These are phyloP conservation scores for Pogonocherus hispidulus DNA, from an alignment of 2,888 invertebrate genomes.

Conservation along the genomic window DNA sequence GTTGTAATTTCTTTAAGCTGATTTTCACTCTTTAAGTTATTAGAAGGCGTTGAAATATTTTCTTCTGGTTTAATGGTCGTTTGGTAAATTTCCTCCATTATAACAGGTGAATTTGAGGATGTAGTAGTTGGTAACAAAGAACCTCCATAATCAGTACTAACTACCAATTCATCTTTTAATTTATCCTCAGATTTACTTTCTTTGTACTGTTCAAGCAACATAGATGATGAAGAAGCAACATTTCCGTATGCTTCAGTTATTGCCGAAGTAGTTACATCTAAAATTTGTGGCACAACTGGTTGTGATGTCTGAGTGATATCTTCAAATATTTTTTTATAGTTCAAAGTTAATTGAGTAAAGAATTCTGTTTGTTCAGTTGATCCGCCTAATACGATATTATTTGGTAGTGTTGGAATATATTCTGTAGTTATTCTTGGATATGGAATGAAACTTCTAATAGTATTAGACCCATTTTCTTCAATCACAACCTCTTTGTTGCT, in stretches of 20 bases:
- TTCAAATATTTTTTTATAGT: conserved; percentile 24
- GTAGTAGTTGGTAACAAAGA: neutral
- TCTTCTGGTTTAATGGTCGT: neutral
- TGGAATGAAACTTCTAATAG: neutral
- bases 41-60: neutral
- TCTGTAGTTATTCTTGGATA: conserved; percentile 27
- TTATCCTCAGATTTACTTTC: neutral
- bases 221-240: neutral
- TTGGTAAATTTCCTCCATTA: neutral
- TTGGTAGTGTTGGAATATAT: neutral
- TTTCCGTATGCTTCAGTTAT: neutral
- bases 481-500: neutral
- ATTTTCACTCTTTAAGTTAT: neutral
- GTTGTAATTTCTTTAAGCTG: neutral
- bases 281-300: neutral
- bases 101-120: neutral
- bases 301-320: neutral
- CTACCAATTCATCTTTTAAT: neutral
- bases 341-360: conserved; percentile 5
- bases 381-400: neutral
- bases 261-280: neutral
- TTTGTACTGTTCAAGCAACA: neutral
- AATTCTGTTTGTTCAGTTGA: neutral
- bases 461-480: neutral
- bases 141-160: neutral